These are phyloP conservation scores for Thalassophryne amazonica DNA, from an alignment of 2,797 vertebrate genomes.

Conservation along the genomic window DNA sequence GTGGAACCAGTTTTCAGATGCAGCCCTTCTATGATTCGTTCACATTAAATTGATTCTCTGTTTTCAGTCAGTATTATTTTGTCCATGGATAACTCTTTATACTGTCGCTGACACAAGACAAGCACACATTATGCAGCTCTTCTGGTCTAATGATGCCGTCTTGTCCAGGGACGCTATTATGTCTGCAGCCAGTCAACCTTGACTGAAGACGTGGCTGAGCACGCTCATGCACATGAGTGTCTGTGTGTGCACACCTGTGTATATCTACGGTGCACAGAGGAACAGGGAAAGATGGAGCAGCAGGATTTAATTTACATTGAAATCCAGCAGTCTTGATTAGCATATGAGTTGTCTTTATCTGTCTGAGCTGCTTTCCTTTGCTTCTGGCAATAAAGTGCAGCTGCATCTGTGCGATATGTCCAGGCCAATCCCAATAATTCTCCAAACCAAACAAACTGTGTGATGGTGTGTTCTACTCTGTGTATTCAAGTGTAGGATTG, in stretches of 20 bases:
- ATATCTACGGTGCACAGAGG: constrained; percentile 1
- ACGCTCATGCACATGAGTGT: constrained; percentile 21
- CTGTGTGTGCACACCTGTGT: neutral
- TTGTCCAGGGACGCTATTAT: constrained; percentile 51
- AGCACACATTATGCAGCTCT: constrained; percentile 45
- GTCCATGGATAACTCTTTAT: constrained; percentile 34
- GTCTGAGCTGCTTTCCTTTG: constrained; percentile 5
- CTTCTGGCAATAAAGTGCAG: constrained; percentile 1
- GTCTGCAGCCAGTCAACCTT: constrained; percentile 54
- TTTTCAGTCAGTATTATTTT: constrained; percentile 21
- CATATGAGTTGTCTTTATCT: constrained; percentile 33
- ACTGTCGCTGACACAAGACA: constrained; percentile 21
- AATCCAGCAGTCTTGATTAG: constrained; percentile 52
- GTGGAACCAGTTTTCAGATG: too few species aligned
- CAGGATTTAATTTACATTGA: constrained; percentile 35
- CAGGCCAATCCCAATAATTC: constrained; percentile 17
- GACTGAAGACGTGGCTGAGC: constrained; percentile 36
- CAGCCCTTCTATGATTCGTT: constrained; percentile 2
- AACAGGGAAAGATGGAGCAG: constrained; percentile 13
- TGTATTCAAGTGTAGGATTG: constrained; percentile 42
- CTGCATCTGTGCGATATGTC: constrained; percentile 9
- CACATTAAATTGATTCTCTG: neutral
- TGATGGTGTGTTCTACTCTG: constrained; percentile 20
- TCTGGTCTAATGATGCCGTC: constrained; percentile 68
- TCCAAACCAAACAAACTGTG: constrained; percentile 15